A percentile compares a stretch with the other conserved stretches of the same genome.
phyloP scores from a whole-genome alignment of 2,888 invertebrate genomes.

The Scaptodrosophila latifasciaeformis region DNA sequence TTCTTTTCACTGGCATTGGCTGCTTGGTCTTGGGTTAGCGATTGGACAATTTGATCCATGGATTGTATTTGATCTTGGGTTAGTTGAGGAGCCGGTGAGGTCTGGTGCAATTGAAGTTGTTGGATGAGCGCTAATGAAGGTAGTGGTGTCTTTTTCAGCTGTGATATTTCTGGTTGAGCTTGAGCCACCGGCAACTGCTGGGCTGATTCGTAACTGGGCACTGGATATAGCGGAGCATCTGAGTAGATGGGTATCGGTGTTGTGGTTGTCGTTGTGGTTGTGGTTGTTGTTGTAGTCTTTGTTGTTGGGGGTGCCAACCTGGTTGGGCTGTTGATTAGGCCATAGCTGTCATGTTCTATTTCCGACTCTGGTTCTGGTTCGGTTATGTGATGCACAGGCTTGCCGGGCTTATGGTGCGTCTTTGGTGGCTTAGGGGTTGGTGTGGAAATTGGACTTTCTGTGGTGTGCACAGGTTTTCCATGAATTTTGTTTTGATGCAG shows the following conservation, averaged over 20 bases:
- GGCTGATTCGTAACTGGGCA: conserved; percentile 49
- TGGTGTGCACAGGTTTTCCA: conserved; percentile 38
- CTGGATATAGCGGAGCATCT: conserved; percentile 52
- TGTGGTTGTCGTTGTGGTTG: conserved; percentile 26
- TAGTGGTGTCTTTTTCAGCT: conserved; percentile 48
- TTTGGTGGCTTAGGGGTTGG: conserved; percentile 20
- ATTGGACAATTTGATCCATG: conserved; percentile 72
- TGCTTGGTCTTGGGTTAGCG: conserved; percentile 57
- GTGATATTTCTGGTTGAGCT: conserved; percentile 12
- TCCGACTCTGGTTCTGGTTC: conserved; percentile 1
- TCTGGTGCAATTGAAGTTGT: conserved; percentile 36
- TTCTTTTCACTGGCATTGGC: conserved; percentile 30
- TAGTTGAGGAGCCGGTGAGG: conserved; percentile 35
- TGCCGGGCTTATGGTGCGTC: conserved; percentile 17
- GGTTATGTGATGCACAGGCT: conserved; percentile 23
- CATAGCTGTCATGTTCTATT: conserved; percentile 38
- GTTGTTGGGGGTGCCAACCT: conserved; percentile 3
- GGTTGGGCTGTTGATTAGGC: conserved; percentile 33
- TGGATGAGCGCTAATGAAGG: conserved; percentile 51
- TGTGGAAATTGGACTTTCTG: conserved; percentile 14
- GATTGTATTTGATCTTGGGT: conserved; percentile 66
- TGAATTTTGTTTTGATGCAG: conserved; percentile 38
- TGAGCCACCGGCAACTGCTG: conserved; percentile 24
- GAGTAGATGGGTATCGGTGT: conserved; percentile 37
- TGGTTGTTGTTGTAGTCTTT: conserved; percentile 11